These are phyloP conservation scores for Pyxicephalus adspersus DNA, from an alignment of 2,113 vertebrate species.

Conservation along the genomic window DNA sequence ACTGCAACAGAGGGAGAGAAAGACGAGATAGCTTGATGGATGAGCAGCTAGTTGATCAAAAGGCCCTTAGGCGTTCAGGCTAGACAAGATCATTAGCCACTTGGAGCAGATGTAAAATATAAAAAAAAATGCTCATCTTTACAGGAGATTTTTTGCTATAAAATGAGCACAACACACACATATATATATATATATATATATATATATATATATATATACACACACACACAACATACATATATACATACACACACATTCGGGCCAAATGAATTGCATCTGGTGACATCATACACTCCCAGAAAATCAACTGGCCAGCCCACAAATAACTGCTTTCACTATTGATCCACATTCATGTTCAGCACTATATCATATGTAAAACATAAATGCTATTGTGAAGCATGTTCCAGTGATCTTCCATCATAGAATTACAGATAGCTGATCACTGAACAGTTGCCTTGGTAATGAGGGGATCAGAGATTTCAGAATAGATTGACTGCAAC, in stretches of 20 bases:
- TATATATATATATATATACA: background rate
- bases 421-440: no score
- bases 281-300: no score
- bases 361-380: no score
- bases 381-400: no score
- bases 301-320: no score
- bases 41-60: constrained; percentile 12
- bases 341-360: no score
- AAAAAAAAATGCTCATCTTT: background rate
- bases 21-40: constrained; percentile 27
- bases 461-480: no score
- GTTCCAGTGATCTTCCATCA: no score
- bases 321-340: no score
- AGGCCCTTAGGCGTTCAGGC: constrained; percentile 17
- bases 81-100: constrained; percentile 33
- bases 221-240: background rate
- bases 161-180: background rate
- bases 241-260: background rate
- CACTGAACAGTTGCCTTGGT: no score
- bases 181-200: background rate
- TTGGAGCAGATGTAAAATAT: constrained; percentile 5
- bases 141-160: background rate
- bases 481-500: no score
- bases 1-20: background rate
- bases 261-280: no score